Percentiles rank a stretch among this genome's conserved stretches.
phyloP scores from a whole-genome alignment of 1,140 invertebrate species.

The Bombus terrestris region DNA sequence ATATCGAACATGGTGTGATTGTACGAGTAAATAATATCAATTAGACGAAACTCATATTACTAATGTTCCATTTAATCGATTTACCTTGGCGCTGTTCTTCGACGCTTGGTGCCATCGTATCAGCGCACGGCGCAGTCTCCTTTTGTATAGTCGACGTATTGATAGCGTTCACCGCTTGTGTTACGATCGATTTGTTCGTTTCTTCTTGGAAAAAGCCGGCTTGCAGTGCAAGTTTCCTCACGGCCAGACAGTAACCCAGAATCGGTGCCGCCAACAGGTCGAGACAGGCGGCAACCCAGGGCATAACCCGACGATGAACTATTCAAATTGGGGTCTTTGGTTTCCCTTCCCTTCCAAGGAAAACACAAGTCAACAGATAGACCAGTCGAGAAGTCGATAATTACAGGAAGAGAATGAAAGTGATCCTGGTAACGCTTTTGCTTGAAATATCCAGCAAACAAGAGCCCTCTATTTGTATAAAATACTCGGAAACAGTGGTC shows the following conservation, averaged over 20 bases:
- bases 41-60: neutral
- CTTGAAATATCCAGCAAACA: conserved; percentile 32
- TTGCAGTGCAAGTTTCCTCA: conserved; percentile 75
- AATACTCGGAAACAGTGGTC: conserved; percentile 28
- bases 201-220: conserved; percentile 71
- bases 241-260: conserved; percentile 75
- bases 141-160: neutral
- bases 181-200: conserved; percentile 3
- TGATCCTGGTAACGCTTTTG: neutral
- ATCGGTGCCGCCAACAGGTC: conserved; percentile 75
- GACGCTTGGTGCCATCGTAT: conserved; percentile 49
- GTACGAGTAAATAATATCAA: neutral
- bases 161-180: neutral
- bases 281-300: conserved; percentile 78
- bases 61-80: no score
- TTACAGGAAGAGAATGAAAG: conserved; percentile 40
- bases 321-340: no score
- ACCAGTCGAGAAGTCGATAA: neutral
- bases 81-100: conserved; percentile 61
- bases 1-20: neutral
- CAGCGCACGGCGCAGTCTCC: neutral
- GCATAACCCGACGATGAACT: conserved; percentile 70
- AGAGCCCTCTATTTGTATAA: conserved; percentile 62
- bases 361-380: no score
- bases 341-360: no score